These are phyloP conservation scores for Myodes glareolus DNA, from an alignment of 2,113 vertebrate genomes.

Conservation along the genomic window DNA sequence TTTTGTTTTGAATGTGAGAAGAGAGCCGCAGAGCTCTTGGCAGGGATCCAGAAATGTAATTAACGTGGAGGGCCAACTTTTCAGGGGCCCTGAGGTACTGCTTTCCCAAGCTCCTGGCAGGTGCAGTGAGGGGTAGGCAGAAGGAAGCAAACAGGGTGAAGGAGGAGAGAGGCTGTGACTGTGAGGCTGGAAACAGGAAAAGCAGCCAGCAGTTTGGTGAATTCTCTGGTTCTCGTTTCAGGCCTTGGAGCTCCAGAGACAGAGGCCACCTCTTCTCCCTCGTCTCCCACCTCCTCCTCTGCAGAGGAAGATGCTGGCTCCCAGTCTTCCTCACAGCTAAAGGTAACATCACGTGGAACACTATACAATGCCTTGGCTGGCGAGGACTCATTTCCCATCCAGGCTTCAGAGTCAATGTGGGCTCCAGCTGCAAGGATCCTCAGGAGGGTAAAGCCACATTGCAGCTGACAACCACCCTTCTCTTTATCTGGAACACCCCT, in stretches of 20 bases:
- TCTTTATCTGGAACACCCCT: constrained; percentile 63
- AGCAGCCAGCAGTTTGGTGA: constrained; percentile 59
- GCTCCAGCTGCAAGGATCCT: background rate
- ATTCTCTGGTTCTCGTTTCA: constrained; percentile 78
- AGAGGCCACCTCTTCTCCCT: constrained; percentile 80
- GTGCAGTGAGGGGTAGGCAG: constrained; percentile 73
- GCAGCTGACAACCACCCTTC: constrained; percentile 42
- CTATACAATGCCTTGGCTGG: background rate
- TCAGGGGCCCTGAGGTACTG: constrained; percentile 80
- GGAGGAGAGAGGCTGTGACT: background rate
- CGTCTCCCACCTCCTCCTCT: constrained; percentile 81
- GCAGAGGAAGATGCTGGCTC: constrained; percentile 88
- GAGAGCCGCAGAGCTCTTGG: constrained; percentile 76
- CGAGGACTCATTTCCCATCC: constrained; percentile 23
- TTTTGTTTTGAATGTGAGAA: constrained; percentile 54
- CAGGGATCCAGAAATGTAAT: constrained; percentile 83
- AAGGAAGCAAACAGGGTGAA: background rate
- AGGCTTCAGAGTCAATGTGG: constrained; percentile 52
- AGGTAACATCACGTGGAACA: constrained; percentile 85
- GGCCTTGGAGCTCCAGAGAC: constrained; percentile 72
- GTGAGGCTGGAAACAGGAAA: constrained; percentile 6
- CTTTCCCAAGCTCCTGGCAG: constrained; percentile 74
- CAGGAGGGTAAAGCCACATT: background rate
- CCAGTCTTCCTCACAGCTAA: constrained; percentile 73
- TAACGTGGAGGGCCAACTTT: constrained; percentile 77